Evolutionary conservation across 2,888 invertebrate genomes (phyloP).

Genomic region (Mimumesa dahlbomi): DNA sequence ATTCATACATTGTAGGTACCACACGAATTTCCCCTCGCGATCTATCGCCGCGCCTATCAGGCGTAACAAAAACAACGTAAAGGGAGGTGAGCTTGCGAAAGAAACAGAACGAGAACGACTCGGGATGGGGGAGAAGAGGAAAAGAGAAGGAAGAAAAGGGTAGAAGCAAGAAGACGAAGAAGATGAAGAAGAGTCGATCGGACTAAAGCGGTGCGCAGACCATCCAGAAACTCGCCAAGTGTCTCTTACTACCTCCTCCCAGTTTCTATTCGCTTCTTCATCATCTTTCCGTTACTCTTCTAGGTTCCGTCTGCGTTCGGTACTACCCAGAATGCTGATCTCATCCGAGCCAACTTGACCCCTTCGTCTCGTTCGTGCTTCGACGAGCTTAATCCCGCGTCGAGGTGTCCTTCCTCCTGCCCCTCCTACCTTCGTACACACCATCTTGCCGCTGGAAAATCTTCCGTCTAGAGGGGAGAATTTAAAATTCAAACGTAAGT

Average conservation of each 20-base stretch:
- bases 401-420: constrained; percentile 53
- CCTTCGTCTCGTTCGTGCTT: constrained; percentile 63
- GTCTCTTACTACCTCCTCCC: constrained; percentile 14
- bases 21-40: constrained; percentile 55
- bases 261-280: background rate
- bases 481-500: constrained; percentile 74
- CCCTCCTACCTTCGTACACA: too few species aligned
- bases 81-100: constrained; percentile 1
- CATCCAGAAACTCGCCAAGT: constrained; percentile 43
- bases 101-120: constrained; percentile 10
- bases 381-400: constrained; percentile 65
- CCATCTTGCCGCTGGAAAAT: constrained; percentile 56
- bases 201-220: constrained; percentile 32
- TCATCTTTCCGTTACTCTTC: constrained; percentile 17
- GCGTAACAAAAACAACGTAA: constrained; percentile 33
- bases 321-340: constrained; percentile 62
- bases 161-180: background rate
- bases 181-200: constrained; percentile 24
- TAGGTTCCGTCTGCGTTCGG: constrained; percentile 25
- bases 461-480: constrained; percentile 65
- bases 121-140: constrained; percentile 9
- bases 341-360: constrained; percentile 65
- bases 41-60: constrained; percentile 59
- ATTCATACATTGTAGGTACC: constrained; percentile 42
- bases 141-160: background rate